These are phyloP conservation scores for Balaeniceps rex DNA, from an alignment of 2,113 vertebrate genomes.

Conservation along the genomic window DNA sequence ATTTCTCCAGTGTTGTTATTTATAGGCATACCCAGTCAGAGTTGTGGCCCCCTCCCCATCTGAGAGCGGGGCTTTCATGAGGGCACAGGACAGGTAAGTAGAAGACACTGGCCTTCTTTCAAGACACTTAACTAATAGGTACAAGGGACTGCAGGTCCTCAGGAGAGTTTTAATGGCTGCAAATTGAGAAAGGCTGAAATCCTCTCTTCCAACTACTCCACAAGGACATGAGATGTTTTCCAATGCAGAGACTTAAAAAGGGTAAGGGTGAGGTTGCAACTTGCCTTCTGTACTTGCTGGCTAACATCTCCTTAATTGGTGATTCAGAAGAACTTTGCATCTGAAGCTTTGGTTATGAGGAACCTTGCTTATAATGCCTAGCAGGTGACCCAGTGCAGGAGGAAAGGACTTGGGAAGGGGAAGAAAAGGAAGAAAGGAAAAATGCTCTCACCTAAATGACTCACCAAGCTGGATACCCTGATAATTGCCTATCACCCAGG, in stretches of 20 bases:
- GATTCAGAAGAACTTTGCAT: background rate
- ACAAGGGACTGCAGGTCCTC: background rate
- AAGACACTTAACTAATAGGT: background rate
- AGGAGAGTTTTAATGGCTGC: background rate
- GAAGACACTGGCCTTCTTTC: background rate
- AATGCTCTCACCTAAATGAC: background rate
- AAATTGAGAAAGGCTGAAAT: background rate
- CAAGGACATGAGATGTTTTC: background rate
- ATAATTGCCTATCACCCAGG: background rate
- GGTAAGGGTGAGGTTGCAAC: background rate
- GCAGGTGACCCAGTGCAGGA: background rate
- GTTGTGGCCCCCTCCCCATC: rapidly evolving
- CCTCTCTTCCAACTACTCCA: background rate
- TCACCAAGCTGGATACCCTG: background rate
- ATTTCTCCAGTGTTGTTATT: background rate
- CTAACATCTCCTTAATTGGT: background rate
- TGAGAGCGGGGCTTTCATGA: background rate
- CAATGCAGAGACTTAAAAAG: background rate
- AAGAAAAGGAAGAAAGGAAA: background rate
- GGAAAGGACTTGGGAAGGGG: background rate
- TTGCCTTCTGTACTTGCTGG: background rate
- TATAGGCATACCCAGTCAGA: background rate
- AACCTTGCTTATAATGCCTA: background rate
- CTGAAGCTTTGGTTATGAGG: background rate
- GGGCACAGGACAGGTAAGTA: background rate